Percentiles rank a stretch among this genome's conserved stretches.
Conservation (phyloP, 1,140 invertebrate species). For the Ylistrum balloti region DNA sequence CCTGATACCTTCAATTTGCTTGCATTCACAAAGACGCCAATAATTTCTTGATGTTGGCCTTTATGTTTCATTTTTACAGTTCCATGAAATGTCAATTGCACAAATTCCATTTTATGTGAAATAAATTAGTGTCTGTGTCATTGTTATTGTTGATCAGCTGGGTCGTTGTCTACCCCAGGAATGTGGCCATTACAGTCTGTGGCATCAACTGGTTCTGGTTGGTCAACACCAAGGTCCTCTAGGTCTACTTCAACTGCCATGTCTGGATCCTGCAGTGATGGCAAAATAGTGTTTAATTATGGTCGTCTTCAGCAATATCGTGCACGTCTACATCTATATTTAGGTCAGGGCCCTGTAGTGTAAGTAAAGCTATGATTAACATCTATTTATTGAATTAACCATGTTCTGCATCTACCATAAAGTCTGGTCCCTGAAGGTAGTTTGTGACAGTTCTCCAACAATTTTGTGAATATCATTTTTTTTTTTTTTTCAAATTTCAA, state of each 20-base stretch:
- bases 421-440: neutral
- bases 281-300: constrained; percentile 29
- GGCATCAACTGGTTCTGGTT: neutral
- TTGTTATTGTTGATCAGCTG: neutral
- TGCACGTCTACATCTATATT: constrained; percentile 6
- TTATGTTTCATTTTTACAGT: too few species aligned
- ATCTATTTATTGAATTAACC: neutral
- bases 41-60: too few species aligned
- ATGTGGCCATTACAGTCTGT: neutral
- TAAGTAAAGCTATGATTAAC: neutral
- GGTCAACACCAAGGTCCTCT: neutral
- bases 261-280: neutral
- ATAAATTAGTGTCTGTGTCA: too few species aligned
- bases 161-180: neutral
- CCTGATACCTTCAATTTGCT: too few species aligned
- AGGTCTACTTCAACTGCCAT: neutral
- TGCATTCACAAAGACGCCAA: too few species aligned
- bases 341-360: neutral
- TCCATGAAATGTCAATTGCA: too few species aligned
- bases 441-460: too few species aligned
- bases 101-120: too few species aligned
- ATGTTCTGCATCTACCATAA: neutral
- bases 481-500: too few species aligned
- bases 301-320: constrained; percentile 16
- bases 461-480: too few species aligned